Evolutionary conservation across 2,888 invertebrate species (phyloP).

Genomic region (Drosophila nr. medialis): DNA sequence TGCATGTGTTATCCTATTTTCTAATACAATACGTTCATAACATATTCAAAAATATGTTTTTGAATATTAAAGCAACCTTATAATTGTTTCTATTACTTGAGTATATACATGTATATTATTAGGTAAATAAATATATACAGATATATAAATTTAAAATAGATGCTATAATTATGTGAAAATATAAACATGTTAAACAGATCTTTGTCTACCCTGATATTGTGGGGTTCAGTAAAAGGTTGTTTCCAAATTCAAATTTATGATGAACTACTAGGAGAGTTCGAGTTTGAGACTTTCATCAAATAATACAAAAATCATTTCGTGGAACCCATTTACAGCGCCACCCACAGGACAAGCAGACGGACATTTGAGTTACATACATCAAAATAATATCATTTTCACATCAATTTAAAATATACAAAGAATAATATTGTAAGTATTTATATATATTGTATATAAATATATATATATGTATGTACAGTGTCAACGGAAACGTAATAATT

Average conservation of each 20-base stretch:
- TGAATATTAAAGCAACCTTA: not conserved
- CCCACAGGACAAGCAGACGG: not conserved
- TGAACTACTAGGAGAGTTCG: not conserved
- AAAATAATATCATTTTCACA: not conserved
- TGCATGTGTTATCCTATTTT: not conserved
- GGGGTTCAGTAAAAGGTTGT: not conserved
- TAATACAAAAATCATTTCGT: not conserved
- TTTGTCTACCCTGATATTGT: not conserved
- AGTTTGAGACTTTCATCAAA: not conserved
- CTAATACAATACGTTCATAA: not conserved
- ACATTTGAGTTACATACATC: not conserved
- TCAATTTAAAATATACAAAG: not conserved
- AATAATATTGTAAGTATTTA: not conserved
- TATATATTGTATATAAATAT: not conserved
- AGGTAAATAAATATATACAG: not conserved
- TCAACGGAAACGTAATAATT: not conserved
- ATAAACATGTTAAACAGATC: not conserved
- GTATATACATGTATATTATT: not conserved
- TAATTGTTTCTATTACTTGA: not conserved
- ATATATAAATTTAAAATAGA: not conserved
- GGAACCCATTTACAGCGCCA: not conserved
- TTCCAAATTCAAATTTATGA: not conserved
- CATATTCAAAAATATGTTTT: slow-evolving; percentile 1
- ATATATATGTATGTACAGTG: not conserved
- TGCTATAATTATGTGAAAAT: not conserved